Base-by-base conservation (phyloP, 2,888 invertebrate genomes). In the Zele albiditarsus region DNA sequence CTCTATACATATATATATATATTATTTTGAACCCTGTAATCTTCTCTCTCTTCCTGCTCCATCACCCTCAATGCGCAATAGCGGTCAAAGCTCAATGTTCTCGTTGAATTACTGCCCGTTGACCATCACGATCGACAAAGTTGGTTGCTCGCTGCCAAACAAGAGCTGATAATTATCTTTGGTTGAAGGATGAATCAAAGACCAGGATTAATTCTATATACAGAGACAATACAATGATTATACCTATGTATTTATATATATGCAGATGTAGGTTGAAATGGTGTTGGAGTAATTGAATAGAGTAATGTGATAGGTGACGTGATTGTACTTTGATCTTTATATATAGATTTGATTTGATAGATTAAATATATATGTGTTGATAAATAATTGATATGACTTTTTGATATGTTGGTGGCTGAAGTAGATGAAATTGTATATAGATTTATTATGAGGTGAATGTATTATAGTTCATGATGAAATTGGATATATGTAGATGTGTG, bases 51-150 rank as follows among this genome's bases (percentile, higher is more conserved):
- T 33, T n/a, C 58, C 66, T 38, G 28, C 60, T 57, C 46, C 28
- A 58, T 73, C 25, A 28, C 68, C 23, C 46, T 63, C 68, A 46
- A 46, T 67, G 69, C 53, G 63, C 57, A 69, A 69, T 69, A 62
- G 46, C 62, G 46, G 31, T 71, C 71, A 62, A 60, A 71, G 71
- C 42, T 62, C 28, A 62, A 71, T 71, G 62, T 60, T 71, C 62
- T n/a, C 31, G n/a, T 33, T 72, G 71, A 72, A 49, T 72, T 72
- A 72, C 71, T 72, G 33, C 71, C 31, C 65, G 31, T 65, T 72
- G 25, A 63, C 65, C 16, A 72, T 65, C 53, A 23, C 46, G 33
- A 53, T 65, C 33, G 23, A 65, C 65, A 53, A 62, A 60, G 62
- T 71, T 46, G 49, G 60, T 62, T 60, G 71, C 5, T 38, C 42